Evolutionary conservation across 2,888 invertebrate species (phyloP).

Genomic region (Patella pellucida): DNA sequence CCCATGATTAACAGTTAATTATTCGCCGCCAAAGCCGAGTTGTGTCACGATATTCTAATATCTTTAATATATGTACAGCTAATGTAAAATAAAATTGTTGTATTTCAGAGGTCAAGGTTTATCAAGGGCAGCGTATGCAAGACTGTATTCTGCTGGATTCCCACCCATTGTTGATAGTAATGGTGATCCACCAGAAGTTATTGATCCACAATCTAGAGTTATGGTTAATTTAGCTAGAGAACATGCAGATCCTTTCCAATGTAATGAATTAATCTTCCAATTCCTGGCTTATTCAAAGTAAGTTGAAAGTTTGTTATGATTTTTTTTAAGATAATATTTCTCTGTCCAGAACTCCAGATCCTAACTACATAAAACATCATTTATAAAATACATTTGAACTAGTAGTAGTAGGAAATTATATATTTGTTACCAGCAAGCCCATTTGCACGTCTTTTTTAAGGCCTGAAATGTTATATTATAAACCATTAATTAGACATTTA

Average conservation of each 20-base stretch:
- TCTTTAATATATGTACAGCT: too few species aligned
- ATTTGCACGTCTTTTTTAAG: too few species aligned
- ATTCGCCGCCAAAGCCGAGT: too few species aligned
- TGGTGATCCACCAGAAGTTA: conserved; percentile 69
- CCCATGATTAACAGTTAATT: too few species aligned
- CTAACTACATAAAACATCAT: not conserved
- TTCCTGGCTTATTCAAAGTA: conserved; percentile 72
- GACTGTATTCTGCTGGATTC: conserved; percentile 69
- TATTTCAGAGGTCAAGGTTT: conserved; percentile 60
- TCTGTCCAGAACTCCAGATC: too few species aligned
- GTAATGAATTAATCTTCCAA: conserved; percentile 73
- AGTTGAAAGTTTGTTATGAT: conserved; percentile 24
- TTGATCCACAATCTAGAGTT: conserved; percentile 64
- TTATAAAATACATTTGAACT: not conserved
- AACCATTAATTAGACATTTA: too few species aligned
- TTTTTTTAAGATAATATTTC: too few species aligned
- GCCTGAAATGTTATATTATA: too few species aligned
- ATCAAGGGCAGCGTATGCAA: conserved; percentile 69
- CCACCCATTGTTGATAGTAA: conserved; percentile 67
- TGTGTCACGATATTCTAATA: too few species aligned
- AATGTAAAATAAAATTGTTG: too few species aligned
- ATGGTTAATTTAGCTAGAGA: conserved; percentile 64
- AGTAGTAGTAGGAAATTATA: not conserved
- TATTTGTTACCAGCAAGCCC: not conserved
- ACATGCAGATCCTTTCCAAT: conserved; percentile 68